Base-by-base conservation (phyloP, 2,797 vertebrate species). In the Falco concolor region DNA sequence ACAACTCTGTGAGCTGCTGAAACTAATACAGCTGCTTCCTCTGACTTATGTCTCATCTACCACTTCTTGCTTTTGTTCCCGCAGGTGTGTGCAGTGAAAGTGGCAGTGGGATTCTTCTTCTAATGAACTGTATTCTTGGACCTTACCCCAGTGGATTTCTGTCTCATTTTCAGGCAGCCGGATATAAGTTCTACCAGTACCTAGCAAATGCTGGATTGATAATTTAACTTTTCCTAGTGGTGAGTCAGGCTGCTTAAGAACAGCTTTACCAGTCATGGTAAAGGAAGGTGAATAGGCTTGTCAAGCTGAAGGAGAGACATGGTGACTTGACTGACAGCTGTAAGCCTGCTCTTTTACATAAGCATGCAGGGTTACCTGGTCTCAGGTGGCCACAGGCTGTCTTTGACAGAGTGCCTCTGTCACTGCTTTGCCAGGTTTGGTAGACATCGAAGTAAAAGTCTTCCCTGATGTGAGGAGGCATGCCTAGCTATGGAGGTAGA, bases 301-400 rank as follows among this genome's bases (percentile, higher is more conserved):
- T 82, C 15, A 47, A 42, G 38, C 83, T 72, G 59, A 69, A 68
- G 45, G 42, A 78, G 54, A 61, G 47, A 45, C 8, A 3, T 7
- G 7, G 34, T 56, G 72, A 30, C n/a, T 49, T 83, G 44, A 40
- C 10, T 2, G 6, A 15, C 1, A 5, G 28, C 23, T 1, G 20
- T 40, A 27, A 87, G 60, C 16, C 32, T 2, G 2, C 16, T 84
- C 9, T 82, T 84, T 28, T 34, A 10, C 1, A 3, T 42, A 38
- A 67, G 27, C 60, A 47, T 70, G 8, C 54, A 65, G n/a, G 14
- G 34, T 67, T 56, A 13, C 1, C 0, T 69, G 16, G 13, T 52
- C n/a, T 76, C n/a, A 30, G 44, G 57, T 30, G 49, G 40, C 38
- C 18, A 0, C 1, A 1, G 0, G 1, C 64, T 4, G 1, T 50